Evolutionary conservation across 92 coral and sea anemone species (phyloP).

Genomic region (Epizoanthus rinbou): DNA sequence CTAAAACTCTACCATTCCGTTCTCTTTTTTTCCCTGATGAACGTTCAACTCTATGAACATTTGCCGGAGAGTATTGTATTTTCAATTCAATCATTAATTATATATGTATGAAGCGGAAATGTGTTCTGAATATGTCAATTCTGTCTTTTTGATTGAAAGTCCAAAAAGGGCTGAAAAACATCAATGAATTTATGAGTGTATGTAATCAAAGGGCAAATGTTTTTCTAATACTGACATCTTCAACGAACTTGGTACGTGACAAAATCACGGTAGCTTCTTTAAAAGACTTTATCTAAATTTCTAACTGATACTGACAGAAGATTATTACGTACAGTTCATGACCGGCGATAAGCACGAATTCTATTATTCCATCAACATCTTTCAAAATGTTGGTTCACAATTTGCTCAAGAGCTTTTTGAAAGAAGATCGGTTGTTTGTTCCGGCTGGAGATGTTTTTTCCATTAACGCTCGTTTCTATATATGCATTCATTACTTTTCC

Average conservation of each 20-base stretch:
- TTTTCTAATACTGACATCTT: background rate
- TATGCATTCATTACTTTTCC: background rate
- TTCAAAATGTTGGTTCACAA: background rate
- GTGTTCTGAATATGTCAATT: constrained; percentile 4
- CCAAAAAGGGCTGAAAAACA: background rate
- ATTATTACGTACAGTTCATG: background rate
- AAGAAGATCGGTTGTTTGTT: background rate
- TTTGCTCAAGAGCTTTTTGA: background rate
- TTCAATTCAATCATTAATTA: background rate
- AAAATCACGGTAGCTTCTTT: background rate
- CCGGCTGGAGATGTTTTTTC: background rate
- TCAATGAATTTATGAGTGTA: no score
- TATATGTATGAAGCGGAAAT: constrained; percentile 1
- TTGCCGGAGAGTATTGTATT: background rate
- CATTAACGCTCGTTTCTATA: background rate
- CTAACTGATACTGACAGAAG: background rate
- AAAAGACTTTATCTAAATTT: background rate
- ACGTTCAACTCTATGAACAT: background rate
- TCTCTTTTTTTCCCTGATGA: background rate
- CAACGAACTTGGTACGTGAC: background rate
- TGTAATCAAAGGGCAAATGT: background rate
- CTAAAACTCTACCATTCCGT: no score
- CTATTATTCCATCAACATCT: background rate
- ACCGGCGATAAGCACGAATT: background rate
- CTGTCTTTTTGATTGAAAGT: background rate